Base-by-base conservation (phyloP, 2,113 vertebrate species). In the Eptesicus fuscus region DNA sequence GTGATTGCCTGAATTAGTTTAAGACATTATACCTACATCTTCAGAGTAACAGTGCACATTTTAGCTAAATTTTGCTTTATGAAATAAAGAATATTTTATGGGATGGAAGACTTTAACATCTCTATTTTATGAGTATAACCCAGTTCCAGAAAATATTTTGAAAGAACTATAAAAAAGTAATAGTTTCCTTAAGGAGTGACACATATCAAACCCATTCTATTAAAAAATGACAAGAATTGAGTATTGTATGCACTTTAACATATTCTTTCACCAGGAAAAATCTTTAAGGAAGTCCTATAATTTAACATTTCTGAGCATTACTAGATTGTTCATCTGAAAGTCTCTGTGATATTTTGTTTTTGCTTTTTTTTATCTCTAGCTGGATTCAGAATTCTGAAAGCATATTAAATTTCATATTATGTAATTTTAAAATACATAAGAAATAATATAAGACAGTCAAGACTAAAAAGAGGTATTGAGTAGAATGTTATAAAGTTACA, bases 301-400 rank as follows among this genome's bases (percentile, higher is more conserved):
- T 23, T 86, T 82, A 94, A 61, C 61, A 93, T 82, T 85, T 77
- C 73, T 88, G 67, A 89, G 86, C 44, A 89, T 70, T 69, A n/a
- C 9, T 71, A 53, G 13, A 77, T 65, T 71, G 3, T 93, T 93
- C 73, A 40, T 77, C 56, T 93, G 42, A 86, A 94, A 93, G 63
- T 63, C 74, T 5, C 28, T 63, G 8, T 87, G 9, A 30, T 56
- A 87, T 91, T 95, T 86, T 78, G 7, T 71, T 84, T 1, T 59
- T 65, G 6, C 47, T 74, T n/a, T 65, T 59, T 47, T 96, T 17
- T 17, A 65, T 32, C 9, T 63, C 28, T 78, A 63, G 14, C 28
- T 59, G 25, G 32, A 95, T 83, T 92, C 42, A 87, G 37, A 93
- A 90, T 92, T 86, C 65, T 90, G 44, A 87, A 83, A 37, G 18